Percentiles rank a stretch among this genome's conserved stretches.
Evolutionary conservation across 35 echinoderm and acorn worm genomes (phyloP).

Genomic region (Lytechinus pictus): DNA sequence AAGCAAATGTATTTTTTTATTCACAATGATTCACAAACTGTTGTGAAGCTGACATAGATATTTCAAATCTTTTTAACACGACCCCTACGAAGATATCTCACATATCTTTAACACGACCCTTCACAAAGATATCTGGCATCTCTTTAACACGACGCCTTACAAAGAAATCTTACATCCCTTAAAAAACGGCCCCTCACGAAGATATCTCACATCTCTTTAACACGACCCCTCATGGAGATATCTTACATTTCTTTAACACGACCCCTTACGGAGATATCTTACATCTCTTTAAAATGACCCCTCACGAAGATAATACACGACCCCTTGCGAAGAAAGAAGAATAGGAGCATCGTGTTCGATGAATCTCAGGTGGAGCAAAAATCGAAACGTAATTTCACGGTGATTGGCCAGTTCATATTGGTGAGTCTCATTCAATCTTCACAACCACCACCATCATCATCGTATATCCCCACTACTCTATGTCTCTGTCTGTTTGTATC

Average conservation of each 20-base stretch:
- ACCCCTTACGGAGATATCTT: no score
- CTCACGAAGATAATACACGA: no score
- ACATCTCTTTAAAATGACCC: no score
- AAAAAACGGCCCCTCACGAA: no score
- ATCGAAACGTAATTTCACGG: conserved; percentile 31
- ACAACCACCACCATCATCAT: neutral
- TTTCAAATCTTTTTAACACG: neutral
- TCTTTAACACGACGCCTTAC: no score
- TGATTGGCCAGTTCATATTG: neutral
- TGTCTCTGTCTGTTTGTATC: neutral
- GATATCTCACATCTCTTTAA: no score
- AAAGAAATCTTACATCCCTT: no score
- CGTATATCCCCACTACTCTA: neutral
- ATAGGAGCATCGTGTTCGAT: neutral
- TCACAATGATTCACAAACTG: neutral
- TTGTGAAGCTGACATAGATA: neutral
- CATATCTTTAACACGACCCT: no score
- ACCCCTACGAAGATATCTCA: neutral
- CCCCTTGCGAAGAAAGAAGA: neutral
- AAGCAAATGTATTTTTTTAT: neutral
- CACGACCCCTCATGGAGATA: no score
- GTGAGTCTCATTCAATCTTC: no score
- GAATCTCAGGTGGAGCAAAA: neutral
- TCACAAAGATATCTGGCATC: no score
- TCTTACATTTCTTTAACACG: no score